Evolutionary conservation across 2,797 vertebrate genomes (phyloP), one percentile per base, ranked within the genome.

Genomic region (Euphonia xanthogaster): DNA sequence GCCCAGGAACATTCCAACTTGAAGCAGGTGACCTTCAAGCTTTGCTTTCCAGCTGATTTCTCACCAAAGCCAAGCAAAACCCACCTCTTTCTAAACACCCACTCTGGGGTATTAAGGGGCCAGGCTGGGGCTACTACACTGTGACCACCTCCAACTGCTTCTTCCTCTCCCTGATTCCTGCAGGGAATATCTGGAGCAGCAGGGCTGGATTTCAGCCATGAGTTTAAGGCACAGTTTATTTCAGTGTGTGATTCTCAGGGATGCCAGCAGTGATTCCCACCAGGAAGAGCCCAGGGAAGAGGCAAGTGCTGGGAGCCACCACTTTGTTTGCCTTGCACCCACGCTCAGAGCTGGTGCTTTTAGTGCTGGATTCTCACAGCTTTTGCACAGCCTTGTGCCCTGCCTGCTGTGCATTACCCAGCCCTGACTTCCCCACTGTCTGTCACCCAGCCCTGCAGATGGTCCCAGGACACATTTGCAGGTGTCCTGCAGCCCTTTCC

Each of bases 371-470:
- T 88, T 47, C 15, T 93, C 57, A 8, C 61, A 78, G 21, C 47
- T 74, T 9, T 2, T 22, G 21, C 80, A 74, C 70, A 44, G 35
- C 70, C 44, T 16, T 12, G 2, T 71, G 61, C 40, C 65, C 85
- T 70, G n/a, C 40, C 42, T 50, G 63, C 37, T 50, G 8, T 16
- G 18, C 53, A 42, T 11, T 31, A 8, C 37, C 45, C 50, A 79
- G 55, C 47, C 65, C 42, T 10, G 13, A 31, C 18, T 20, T 53
- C 28, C 42, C 33, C 1, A 0, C n/a, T 60, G 4, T 0, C 8
- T 47, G 8, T 30, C 15, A 39, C 1, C 51, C 86, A 67, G 35
- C 27, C 28, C 62, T 72, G 40, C 35, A 55, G 51, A 9, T 0
- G 0, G 12, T 6, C 30, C 22, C 54, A 48, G 45, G 7, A 55